Evolutionary conservation across 2,113 vertebrate species (phyloP).

Genomic region (Rhinoderma darwinii): DNA sequence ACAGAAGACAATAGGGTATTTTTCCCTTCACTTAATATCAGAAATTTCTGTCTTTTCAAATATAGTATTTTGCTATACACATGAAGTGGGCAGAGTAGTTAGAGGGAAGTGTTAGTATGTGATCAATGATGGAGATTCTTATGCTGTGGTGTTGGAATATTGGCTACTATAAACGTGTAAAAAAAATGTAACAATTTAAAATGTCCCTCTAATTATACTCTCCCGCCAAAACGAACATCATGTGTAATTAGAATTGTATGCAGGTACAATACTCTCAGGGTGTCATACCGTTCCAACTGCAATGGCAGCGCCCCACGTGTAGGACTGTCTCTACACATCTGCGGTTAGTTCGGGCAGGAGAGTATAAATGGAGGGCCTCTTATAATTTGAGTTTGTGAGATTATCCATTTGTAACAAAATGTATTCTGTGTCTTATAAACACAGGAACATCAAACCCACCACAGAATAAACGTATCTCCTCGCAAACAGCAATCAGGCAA

Average conservation of each 20-base stretch:
- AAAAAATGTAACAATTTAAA: neutral
- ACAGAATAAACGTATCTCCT: constrained; percentile 41
- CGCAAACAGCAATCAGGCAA: neutral
- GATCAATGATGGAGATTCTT: constrained; percentile 64
- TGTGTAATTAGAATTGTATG: no score
- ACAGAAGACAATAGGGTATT: neutral
- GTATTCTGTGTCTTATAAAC: no score
- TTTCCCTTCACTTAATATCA: neutral
- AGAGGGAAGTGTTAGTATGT: constrained; percentile 71
- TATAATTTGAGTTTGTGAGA: neutral
- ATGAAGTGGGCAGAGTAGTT: constrained; percentile 72
- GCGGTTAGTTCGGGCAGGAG: no score
- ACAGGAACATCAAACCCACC: constrained; percentile 12
- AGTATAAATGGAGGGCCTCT: constrained; percentile 54
- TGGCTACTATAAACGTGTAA: neutral
- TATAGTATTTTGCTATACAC: neutral
- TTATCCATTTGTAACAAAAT: no score
- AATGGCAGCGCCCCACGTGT: no score
- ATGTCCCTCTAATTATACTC: no score
- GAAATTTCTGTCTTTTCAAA: neutral
- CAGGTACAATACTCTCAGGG: no score
- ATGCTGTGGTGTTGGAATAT: constrained; percentile 67
- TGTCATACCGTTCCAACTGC: no score
- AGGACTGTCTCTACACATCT: no score
- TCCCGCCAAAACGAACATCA: no score